A percentile compares a stretch with the other conserved stretches of the same genome.
phyloP scores from a whole-genome alignment of 2,888 invertebrate genomes.

The Aelia acuminata region DNA sequence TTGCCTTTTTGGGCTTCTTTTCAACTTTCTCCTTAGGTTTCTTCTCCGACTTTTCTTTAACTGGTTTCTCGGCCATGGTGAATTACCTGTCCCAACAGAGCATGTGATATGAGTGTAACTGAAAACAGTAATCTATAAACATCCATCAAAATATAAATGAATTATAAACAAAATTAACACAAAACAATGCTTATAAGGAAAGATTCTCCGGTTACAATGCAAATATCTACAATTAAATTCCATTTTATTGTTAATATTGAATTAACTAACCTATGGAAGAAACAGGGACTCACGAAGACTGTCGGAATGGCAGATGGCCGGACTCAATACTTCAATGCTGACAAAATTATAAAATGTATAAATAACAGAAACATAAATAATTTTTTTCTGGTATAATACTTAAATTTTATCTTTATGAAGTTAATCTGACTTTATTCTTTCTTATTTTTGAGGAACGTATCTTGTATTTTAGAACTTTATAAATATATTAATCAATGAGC shows the following conservation, averaged over 20 bases:
- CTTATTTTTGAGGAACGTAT: not conserved
- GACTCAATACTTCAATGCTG: not conserved
- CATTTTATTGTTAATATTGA: not conserved
- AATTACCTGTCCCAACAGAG: not conserved
- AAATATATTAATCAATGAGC: not conserved
- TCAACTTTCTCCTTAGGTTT: slow-evolving; percentile 64
- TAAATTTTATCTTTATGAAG: not conserved
- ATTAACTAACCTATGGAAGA: not conserved
- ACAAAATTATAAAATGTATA: not conserved
- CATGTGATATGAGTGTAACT: slow-evolving; percentile 18
- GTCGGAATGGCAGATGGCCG: not conserved
- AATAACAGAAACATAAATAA: not conserved
- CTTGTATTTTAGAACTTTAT: not conserved
- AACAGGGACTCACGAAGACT: not conserved
- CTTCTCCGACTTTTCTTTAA: slow-evolving; percentile 64
- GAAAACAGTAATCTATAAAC: slow-evolving; percentile 53
- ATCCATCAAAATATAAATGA: slow-evolving; percentile 7
- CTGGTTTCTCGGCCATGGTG: slow-evolving; percentile 53
- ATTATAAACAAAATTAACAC: not conserved
- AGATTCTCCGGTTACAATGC: not conserved
- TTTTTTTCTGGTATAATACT: not conserved
- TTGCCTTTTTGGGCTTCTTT: slow-evolving; percentile 62
- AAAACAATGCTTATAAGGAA: not conserved
- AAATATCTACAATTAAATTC: not conserved
- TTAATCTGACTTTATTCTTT: not conserved